Evolutionary conservation across 2,113 vertebrate genomes (phyloP).

Genomic region (Hippocampus mohnikei): DNA sequence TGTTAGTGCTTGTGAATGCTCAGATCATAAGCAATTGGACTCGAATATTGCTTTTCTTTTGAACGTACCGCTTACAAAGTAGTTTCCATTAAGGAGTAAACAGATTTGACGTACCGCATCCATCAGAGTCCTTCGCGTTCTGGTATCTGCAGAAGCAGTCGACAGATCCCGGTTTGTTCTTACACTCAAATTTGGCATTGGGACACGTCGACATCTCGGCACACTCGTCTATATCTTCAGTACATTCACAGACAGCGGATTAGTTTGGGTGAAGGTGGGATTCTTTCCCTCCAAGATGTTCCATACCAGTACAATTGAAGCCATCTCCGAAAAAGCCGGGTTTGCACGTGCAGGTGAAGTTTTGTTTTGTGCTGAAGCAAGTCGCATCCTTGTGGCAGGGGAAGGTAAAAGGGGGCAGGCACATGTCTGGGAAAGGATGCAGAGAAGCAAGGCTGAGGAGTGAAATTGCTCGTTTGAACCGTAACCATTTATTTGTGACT

Average conservation of each 20-base stretch:
- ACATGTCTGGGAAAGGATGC: constrained; percentile 63
- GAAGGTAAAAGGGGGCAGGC: constrained; percentile 70
- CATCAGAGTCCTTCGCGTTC: constrained; percentile 33
- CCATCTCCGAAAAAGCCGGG: constrained; percentile 71
- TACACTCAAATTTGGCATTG: constrained; percentile 78
- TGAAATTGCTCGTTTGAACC: not conserved
- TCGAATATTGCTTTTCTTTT: too few species aligned
- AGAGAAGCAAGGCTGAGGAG: not conserved
- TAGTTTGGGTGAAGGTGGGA: not conserved
- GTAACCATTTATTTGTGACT: constrained; percentile 14
- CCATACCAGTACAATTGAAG: constrained; percentile 72
- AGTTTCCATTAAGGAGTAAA: too few species aligned
- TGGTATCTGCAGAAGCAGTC: constrained; percentile 73
- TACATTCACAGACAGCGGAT: constrained; percentile 5
- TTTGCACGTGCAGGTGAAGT: constrained; percentile 74
- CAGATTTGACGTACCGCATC: constrained; percentile 67
- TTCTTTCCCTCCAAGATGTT: not conserved
- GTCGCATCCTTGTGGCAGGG: constrained; percentile 74
- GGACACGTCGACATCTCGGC: constrained; percentile 59
- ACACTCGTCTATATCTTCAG: constrained; percentile 76
- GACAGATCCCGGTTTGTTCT: constrained; percentile 69
- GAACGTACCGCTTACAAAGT: too few species aligned
- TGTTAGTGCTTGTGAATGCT: too few species aligned
- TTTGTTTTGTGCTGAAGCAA: constrained; percentile 66
- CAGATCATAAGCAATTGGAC: too few species aligned